Conservation (phyloP, 2,888 invertebrate species). For the Coenonympha arcania region DNA sequence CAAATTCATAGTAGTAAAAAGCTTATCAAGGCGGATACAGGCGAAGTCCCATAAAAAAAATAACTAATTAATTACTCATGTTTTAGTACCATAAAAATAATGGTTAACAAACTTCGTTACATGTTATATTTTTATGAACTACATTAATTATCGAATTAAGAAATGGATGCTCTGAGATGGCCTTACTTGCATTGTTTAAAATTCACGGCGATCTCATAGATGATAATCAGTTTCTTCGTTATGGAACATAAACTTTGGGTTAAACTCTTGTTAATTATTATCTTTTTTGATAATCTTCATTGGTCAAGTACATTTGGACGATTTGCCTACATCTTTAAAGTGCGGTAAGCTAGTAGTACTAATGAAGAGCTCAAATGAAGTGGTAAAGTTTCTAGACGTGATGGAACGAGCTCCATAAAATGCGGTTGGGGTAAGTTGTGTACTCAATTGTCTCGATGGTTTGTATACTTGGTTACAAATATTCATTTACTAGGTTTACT, state of each 20-base stretch:
- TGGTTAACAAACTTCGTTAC: background rate
- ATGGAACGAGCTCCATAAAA: no score
- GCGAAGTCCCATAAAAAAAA: no score
- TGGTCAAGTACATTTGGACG: conserved; percentile 23
- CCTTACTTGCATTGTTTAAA: conserved; percentile 13
- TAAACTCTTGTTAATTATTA: conserved; percentile 24
- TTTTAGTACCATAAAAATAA: background rate
- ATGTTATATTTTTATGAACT: background rate
- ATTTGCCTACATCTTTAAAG: conserved; percentile 14
- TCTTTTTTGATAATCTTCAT: conserved; percentile 26
- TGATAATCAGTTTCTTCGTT: conserved; percentile 21
- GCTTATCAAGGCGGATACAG: no score
- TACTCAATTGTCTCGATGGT: no score
- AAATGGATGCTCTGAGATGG: conserved; percentile 15
- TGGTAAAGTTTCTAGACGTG: no score
- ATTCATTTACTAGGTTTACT: no score
- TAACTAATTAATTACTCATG: background rate
- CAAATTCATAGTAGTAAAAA: no score
- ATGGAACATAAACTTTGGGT: conserved; percentile 27
- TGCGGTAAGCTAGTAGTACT: background rate
- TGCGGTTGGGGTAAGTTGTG: no score
- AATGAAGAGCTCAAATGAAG: background rate
- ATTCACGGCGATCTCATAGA: conserved; percentile 10
- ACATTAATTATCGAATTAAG: conserved; percentile 1
- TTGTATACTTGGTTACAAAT: no score